Percentiles rank a stretch among this genome's conserved stretches.
phyloP scores from a whole-genome alignment of 2,113 vertebrate genomes.

The Macrotis lagotis region DNA sequence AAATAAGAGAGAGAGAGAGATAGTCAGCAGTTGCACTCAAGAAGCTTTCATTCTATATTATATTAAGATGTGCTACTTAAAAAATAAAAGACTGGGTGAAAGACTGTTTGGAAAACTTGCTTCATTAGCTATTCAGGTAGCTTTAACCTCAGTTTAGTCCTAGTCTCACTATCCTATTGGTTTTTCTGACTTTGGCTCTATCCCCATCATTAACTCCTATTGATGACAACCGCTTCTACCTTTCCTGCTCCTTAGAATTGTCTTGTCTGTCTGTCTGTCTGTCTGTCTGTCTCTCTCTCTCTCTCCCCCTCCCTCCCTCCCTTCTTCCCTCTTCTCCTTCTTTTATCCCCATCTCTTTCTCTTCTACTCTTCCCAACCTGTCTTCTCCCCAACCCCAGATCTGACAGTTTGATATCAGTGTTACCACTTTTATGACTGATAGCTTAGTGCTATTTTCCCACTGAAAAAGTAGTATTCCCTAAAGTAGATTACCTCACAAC shows the following conservation, averaged over 20 bases:
- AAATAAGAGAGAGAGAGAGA: background rate
- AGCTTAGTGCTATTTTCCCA: background rate
- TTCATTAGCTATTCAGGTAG: background rate
- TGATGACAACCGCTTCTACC: background rate
- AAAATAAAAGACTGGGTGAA: background rate
- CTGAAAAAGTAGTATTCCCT: background rate
- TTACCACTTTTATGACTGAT: background rate
- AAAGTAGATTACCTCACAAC: background rate
- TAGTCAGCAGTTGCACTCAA: background rate
- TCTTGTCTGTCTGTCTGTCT: background rate
- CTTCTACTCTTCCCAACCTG: background rate
- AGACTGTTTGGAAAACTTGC: background rate
- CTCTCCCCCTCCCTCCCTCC: too few relatives aligned
- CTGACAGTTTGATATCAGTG: background rate
- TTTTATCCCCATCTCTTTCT: fast-evolving
- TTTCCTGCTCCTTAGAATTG: background rate
- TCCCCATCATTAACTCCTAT: background rate
- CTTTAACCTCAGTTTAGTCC: background rate
- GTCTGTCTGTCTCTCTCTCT: too few relatives aligned
- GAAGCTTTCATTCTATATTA: background rate
- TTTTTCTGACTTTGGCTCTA: background rate
- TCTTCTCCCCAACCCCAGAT: background rate
- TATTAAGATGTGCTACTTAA: background rate
- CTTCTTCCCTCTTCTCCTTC: too few relatives aligned
- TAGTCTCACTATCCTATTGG: background rate